Evolutionary conservation across 2,888 invertebrate genomes (phyloP).

Genomic region (Eutolmus rufibarbis): DNA sequence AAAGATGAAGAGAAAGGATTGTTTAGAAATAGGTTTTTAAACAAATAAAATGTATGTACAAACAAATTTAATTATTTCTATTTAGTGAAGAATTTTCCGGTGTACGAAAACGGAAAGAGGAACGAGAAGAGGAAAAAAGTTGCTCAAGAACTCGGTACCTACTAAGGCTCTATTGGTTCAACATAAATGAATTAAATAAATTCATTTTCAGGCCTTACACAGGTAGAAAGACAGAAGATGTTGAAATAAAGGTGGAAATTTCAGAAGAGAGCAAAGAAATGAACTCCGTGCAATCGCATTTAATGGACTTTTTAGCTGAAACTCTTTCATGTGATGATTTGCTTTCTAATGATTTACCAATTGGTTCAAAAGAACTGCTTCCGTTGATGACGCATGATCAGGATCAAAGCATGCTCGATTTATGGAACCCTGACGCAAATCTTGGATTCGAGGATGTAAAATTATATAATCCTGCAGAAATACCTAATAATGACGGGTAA

Average conservation of each 20-base stretch:
- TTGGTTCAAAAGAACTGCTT: constrained; percentile 56
- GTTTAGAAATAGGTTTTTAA: constrained; percentile 52
- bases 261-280: constrained; percentile 48
- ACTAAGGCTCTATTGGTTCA: not conserved
- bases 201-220: constrained; percentile 56
- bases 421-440: constrained; percentile 33
- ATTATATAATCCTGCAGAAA: not conserved
- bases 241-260: constrained; percentile 42
- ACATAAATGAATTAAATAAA: not conserved
- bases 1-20: constrained; percentile 55
- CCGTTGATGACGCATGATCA: constrained; percentile 49
- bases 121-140: not conserved
- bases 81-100: not conserved
- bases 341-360: constrained; percentile 50
- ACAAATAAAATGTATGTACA: not conserved
- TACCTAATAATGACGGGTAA: not conserved
- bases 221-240: constrained; percentile 53
- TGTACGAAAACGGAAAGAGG: constrained; percentile 42
- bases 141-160: not conserved
- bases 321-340: constrained; percentile 57
- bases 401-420: not conserved
- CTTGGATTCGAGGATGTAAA: constrained; percentile 19
- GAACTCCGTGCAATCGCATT: constrained; percentile 58
- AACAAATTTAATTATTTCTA: not conserved
- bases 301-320: constrained; percentile 61